Conservation (phyloP, 2,888 invertebrate genomes). For the Drosophila subquinaria region DNA sequence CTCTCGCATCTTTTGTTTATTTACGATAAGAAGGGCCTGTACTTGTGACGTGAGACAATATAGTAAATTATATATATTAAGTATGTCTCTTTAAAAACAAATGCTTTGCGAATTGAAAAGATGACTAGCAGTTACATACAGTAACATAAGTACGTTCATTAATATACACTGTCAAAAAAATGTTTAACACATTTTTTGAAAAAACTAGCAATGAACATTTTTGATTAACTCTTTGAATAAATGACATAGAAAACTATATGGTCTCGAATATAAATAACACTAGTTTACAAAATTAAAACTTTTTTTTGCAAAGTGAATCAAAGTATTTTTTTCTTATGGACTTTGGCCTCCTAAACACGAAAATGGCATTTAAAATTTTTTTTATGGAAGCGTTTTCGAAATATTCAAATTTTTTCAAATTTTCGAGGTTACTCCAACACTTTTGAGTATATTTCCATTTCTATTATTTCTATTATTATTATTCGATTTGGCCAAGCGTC, state of each 20-base stretch:
- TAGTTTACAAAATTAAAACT: too few relatives aligned
- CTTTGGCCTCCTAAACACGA: too few relatives aligned
- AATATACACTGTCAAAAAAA: neutral
- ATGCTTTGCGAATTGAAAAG: conserved; percentile 46
- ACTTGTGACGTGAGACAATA: conserved; percentile 49
- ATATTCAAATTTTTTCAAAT: too few relatives aligned
- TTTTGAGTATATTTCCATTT: too few relatives aligned
- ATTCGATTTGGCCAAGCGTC: too few relatives aligned
- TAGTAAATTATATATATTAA: conserved; percentile 1
- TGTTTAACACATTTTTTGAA: neutral
- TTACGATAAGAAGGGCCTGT: too few relatives aligned
- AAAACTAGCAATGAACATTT: neutral
- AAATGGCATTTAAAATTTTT: too few relatives aligned
- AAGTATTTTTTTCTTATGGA: too few relatives aligned
- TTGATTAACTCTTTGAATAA: neutral
- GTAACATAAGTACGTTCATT: conserved; percentile 28
- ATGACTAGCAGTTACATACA: conserved; percentile 11
- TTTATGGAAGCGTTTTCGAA: too few relatives aligned
- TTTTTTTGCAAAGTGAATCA: too few relatives aligned
- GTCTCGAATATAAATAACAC: neutral
- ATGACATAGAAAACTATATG: conserved; percentile 11
- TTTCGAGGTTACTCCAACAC: too few relatives aligned
- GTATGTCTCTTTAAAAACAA: conserved; percentile 18
- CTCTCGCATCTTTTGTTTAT: conserved; percentile 30
- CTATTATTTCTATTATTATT: too few relatives aligned